These are phyloP conservation scores for Bettongia penicillata DNA, from an alignment of 2,113 vertebrate genomes.

Conservation along the genomic window DNA sequence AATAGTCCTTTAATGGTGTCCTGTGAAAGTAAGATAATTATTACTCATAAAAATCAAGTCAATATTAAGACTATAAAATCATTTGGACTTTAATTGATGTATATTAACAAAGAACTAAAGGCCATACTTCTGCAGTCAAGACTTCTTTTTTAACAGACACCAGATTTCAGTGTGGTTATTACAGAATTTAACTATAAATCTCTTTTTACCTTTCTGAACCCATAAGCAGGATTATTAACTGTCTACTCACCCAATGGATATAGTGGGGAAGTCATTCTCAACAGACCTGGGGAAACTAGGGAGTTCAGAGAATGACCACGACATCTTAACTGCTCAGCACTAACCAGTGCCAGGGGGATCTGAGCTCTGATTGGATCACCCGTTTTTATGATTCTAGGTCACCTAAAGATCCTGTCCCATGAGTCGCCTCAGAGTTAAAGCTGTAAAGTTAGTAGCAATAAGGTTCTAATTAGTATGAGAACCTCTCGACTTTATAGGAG, in stretches of 20 bases:
- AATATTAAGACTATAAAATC: constrained; percentile 58
- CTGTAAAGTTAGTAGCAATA: constrained; percentile 6
- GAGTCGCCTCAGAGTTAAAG: not conserved
- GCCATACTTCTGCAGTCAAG: constrained; percentile 31
- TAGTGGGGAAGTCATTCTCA: not conserved
- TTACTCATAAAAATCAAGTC: constrained; percentile 66
- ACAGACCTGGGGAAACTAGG: not conserved
- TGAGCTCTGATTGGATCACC: not conserved
- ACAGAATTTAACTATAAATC: not conserved
- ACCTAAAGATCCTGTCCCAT: not conserved
- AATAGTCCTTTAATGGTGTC: constrained; percentile 51
- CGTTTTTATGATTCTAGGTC: not conserved
- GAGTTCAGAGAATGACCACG: constrained; percentile 17
- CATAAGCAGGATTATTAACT: constrained; percentile 4
- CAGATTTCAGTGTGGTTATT: not conserved
- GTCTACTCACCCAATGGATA: constrained; percentile 9
- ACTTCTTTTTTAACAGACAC: constrained; percentile 9
- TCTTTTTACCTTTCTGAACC: not conserved
- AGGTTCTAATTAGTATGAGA: not conserved
- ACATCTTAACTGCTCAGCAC: constrained; percentile 11
- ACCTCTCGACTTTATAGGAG: not conserved
- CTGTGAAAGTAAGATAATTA: constrained; percentile 18
- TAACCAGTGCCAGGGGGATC: constrained; percentile 1
- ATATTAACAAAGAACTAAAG: constrained; percentile 51
- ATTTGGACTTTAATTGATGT: constrained; percentile 43